These are phyloP conservation scores for Halictus quadricinctus DNA, from an alignment of 2,888 invertebrate genomes.

Conservation along the genomic window DNA sequence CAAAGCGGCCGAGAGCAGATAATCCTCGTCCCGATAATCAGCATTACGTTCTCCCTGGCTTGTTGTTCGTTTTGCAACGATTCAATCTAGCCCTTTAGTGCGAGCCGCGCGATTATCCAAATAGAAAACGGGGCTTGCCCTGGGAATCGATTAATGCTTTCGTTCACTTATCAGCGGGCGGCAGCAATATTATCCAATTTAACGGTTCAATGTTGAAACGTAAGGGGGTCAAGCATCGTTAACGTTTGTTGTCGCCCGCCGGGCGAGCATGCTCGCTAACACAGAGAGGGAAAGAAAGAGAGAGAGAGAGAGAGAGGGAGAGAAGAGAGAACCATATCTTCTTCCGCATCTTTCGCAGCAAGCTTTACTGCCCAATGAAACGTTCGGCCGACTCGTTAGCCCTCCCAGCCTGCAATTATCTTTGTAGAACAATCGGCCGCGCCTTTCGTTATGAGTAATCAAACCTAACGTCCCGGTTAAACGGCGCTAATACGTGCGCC, in stretches of 20 bases:
- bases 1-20: not conserved
- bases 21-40: not conserved
- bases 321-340: conserved; percentile 15
- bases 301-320: too few relatives aligned
- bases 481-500: not conserved
- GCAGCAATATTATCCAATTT: conserved; percentile 4
- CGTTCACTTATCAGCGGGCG: not conserved
- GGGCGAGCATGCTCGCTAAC: not conserved
- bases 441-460: conserved; percentile 26
- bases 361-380: conserved; percentile 18
- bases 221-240: conserved; percentile 19
- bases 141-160: conserved; percentile 11
- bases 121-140: not conserved
- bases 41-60: not conserved
- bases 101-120: not conserved
- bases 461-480: conserved; percentile 2
- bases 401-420: conserved; percentile 31
- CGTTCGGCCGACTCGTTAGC: conserved; percentile 30
- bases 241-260: conserved; percentile 4
- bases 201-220: conserved; percentile 4
- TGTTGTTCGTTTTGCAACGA: not conserved
- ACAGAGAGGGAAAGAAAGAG: not conserved
- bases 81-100: not conserved
- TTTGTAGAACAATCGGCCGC: conserved; percentile 29
- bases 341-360: conserved; percentile 13